Evolutionary conservation across 2,888 invertebrate genomes (phyloP), one percentile per base, ranked within the genome.

Genomic region (Drosophila anomelani): DNA sequence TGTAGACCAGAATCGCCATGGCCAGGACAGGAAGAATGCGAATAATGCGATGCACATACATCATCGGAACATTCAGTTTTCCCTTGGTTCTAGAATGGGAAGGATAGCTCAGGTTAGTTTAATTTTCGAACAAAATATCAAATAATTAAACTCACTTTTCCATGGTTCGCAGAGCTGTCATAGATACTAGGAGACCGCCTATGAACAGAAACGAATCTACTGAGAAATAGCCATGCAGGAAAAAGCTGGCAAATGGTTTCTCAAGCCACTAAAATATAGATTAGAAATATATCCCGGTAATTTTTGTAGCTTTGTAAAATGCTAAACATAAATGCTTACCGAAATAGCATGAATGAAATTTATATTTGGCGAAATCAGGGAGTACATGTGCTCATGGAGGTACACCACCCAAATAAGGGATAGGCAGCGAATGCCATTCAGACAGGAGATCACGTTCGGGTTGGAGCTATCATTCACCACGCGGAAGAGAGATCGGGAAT

Each of bases 121-220:
- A 91, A 61, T 92, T 92, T 8, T 15, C 0, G 13, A 3, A 23
- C 1, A 13, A n/a, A 15, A 2, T n/a, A 6, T 39, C n/a, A n/a
- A 4, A 29, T 20, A 43, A 26, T 38, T 20, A 3, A 9, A 57
- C 79, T 68, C 26, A 89, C 90, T 78, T 88, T 43, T 90, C 86
- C 64, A 91, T 76, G 29, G 90, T 75, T 10, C 86, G 85, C 10
- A 92, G 56, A 0, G 84, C 76, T 8, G 85, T 71, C 76, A 88
- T 77, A 5, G 93, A 92, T 4, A 93, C 92, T 0, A 95, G 90
- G 9, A 95, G 83, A 12, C 95, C 95, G 77, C 94, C 94, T 9
- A 95, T 78, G 20, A 94, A 87, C 74, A 95, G 94, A 80, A 95
- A 95, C 0, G 94, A 94, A 66, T 95, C 95, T 3, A 95, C 95